Conservation (phyloP, 2,797 vertebrate species). For the Mustela erminea region DNA sequence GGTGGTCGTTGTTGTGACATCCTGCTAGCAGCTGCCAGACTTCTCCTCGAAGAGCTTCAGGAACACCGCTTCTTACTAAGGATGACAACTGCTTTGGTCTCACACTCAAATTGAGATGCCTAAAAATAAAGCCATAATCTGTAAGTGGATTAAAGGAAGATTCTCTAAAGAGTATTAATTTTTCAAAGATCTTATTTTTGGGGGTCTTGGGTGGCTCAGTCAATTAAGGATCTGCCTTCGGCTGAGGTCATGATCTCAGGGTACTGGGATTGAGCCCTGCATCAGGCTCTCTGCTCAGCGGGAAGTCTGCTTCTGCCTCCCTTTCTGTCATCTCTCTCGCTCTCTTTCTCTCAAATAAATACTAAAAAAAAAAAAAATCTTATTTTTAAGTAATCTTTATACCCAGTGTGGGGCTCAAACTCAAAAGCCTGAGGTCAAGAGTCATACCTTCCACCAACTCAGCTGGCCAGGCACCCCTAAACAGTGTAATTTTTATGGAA, state of each 20-base stretch:
- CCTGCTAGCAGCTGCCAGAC: slow-evolving; percentile 99
- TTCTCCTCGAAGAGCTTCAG: slow-evolving; percentile 97
- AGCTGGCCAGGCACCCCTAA: not conserved
- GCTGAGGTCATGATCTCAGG: not conserved
- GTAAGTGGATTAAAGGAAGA: slow-evolving; percentile 35
- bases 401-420: not conserved
- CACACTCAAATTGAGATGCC: slow-evolving; percentile 97
- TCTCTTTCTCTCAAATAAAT: too few species aligned
- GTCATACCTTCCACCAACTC: not conserved
- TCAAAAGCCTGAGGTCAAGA: not conserved
- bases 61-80: slow-evolving; percentile 96
- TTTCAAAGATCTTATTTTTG: not conserved
- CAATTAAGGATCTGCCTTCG: not conserved
- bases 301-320: not conserved
- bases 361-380: too few species aligned
- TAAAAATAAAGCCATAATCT: slow-evolving; percentile 83
- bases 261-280: not conserved
- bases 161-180: not conserved
- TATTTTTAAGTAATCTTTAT: not conserved
- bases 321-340: too few species aligned
- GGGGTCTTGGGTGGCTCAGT: not conserved
- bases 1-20: slow-evolving; percentile 98
- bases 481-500: slow-evolving; percentile 54
- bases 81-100: slow-evolving; percentile 95
- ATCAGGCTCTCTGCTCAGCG: not conserved